Evolutionary conservation across 2,113 vertebrate genomes (phyloP).

Genomic region (Rhinolophus sinicus): DNA sequence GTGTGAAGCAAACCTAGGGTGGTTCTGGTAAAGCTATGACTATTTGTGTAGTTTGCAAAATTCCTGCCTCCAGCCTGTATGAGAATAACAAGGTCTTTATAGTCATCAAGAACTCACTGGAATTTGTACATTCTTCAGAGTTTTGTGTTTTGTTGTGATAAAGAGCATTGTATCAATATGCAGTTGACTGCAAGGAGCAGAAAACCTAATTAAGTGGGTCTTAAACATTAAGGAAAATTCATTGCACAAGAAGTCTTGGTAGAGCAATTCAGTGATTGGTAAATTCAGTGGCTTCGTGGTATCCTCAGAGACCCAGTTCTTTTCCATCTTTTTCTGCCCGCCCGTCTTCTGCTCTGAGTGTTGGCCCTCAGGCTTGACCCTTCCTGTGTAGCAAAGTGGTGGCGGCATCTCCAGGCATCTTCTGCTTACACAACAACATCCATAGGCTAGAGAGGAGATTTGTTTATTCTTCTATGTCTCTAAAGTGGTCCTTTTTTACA

Average conservation of each 20-base stretch:
- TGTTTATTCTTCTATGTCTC: background rate
- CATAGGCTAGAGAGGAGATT: background rate
- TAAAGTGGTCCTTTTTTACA: background rate
- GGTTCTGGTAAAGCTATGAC: background rate
- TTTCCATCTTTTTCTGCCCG: background rate
- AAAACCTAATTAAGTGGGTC: background rate
- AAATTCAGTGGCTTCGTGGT: background rate
- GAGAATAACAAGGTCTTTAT: conserved; percentile 66
- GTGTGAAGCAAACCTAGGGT: background rate
- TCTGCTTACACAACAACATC: too few relatives aligned
- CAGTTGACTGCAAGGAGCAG: background rate
- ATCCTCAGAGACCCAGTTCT: too few relatives aligned
- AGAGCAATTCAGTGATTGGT: background rate
- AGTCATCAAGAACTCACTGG: background rate
- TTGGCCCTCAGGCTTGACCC: background rate
- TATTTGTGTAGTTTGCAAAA: conserved; percentile 56
- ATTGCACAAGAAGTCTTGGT: background rate
- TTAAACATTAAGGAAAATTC: background rate
- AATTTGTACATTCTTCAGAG: conserved; percentile 61
- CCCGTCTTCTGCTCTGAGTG: background rate
- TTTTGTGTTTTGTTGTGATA: conserved; percentile 34
- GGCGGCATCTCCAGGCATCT: background rate
- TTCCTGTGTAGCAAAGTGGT: background rate
- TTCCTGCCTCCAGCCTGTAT: conserved; percentile 53
- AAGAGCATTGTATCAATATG: background rate